phyloP scores from a whole-genome alignment of 2,797 vertebrate genomes.

The Scomberomorus guttatus region DNA sequence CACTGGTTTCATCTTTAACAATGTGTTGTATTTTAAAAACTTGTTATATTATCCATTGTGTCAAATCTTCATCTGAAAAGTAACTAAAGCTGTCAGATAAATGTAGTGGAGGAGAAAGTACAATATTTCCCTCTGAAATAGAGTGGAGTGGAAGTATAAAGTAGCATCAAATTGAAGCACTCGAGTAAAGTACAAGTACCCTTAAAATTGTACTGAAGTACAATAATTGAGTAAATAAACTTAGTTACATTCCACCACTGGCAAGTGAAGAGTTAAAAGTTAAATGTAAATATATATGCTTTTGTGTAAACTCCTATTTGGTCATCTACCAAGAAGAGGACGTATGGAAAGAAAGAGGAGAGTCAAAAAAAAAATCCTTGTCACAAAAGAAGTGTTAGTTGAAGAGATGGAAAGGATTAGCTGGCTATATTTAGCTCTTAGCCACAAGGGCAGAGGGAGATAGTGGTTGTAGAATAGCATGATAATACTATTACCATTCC shows the following conservation, averaged over 20 bases:
- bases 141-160: too few species aligned
- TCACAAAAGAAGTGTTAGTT: constrained; percentile 28
- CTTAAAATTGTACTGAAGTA: too few species aligned
- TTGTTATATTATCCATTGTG: too few species aligned
- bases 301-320: neutral
- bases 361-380: neutral
- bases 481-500: constrained; percentile 76
- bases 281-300: neutral
- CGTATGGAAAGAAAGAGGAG: neutral
- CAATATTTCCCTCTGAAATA: too few species aligned
- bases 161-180: too few species aligned
- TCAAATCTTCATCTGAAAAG: too few species aligned
- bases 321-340: neutral
- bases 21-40: too few species aligned
- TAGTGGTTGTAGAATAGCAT: constrained; percentile 52
- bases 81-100: too few species aligned
- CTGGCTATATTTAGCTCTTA: constrained; percentile 61
- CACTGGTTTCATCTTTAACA: too few species aligned
- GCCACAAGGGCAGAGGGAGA: constrained; percentile 65
- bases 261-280: neutral
- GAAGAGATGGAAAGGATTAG: constrained; percentile 55
- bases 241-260: too few species aligned
- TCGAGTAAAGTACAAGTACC: too few species aligned
- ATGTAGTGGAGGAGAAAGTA: too few species aligned
- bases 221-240: neutral